Evolutionary conservation across 2,888 invertebrate species (phyloP).

Genomic region (Machimus atricapillus): DNA sequence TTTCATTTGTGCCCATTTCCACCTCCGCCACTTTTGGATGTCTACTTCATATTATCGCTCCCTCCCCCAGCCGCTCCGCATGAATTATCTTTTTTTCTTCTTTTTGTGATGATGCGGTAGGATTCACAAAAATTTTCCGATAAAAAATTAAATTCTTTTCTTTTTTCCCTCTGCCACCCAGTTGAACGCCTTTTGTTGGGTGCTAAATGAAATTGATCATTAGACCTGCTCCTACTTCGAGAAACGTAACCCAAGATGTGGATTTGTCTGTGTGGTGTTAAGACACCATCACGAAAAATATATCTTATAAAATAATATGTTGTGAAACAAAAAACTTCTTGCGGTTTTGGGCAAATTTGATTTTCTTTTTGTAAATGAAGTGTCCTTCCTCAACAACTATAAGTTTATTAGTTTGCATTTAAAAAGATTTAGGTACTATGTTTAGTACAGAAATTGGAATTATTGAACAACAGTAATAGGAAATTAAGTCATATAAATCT

Average conservation of each 20-base stretch:
- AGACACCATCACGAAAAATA: not conserved
- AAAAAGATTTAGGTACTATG: no score
- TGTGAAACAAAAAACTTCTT: not conserved
- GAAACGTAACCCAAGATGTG: not conserved
- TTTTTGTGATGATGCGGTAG: conserved; percentile 25
- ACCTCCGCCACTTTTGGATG: not conserved
- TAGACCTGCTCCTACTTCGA: not conserved
- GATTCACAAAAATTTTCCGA: conserved; percentile 30
- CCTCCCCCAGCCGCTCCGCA: not conserved
- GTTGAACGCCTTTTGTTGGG: conserved; percentile 1
- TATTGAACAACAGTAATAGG: no score
- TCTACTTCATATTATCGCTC: conserved; percentile 41
- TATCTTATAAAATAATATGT: not conserved
- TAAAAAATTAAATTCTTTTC: conserved; percentile 32
- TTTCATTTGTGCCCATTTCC: conserved; percentile 34
- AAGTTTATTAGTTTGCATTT: no score
- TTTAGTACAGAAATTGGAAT: no score
- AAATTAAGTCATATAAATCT: no score
- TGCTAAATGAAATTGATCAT: conserved; percentile 33
- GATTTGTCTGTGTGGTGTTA: not conserved
- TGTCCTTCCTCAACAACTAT: not conserved
- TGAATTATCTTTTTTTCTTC: conserved; percentile 30
- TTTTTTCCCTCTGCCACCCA: not conserved
- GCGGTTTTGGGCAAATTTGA: not conserved
- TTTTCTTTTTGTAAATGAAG: not conserved